Evolutionary conservation across 2,113 vertebrate genomes (phyloP).

Genomic region (Kryptolebias marmoratus): DNA sequence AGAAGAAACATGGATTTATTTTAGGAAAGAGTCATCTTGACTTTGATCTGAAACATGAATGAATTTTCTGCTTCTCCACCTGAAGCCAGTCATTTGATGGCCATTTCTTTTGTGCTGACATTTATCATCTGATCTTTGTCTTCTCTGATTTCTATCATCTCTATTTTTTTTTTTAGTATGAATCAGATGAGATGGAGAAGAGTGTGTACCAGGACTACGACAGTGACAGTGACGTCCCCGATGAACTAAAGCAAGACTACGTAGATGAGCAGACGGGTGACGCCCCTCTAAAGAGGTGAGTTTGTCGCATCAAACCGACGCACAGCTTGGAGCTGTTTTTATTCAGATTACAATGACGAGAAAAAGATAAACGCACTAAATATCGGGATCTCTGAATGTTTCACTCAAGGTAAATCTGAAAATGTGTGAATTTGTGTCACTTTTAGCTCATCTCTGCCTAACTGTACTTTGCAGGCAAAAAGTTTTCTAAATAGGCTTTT

Average conservation of each 20-base stretch:
- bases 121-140: not conserved
- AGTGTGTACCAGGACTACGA: conserved; percentile 96
- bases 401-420: conserved; percentile 3
- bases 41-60: conserved; percentile 18
- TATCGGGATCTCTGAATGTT: not conserved
- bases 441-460: conserved; percentile 34
- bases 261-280: conserved; percentile 98
- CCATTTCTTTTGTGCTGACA: not conserved
- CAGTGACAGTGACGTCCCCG: conserved; percentile 96
- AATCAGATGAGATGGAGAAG: conserved; percentile 97
- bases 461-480: conserved; percentile 32
- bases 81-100: not conserved
- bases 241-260: conserved; percentile 96
- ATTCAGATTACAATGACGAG: not conserved
- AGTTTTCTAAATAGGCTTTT: conserved; percentile 27
- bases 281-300: conserved; percentile 90
- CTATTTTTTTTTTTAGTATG: conserved; percentile 82
- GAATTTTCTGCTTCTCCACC: not conserved
- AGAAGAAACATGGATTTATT: conserved; percentile 39
- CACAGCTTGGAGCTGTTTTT: not conserved
- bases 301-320: not conserved
- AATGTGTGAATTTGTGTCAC: conserved; percentile 15
- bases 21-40: conserved; percentile 7
- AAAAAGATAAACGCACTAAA: too few relatives aligned
- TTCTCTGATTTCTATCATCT: conserved; percentile 4